Evolutionary conservation across 2,797 vertebrate genomes (phyloP), one percentile per base, ranked within the genome.

Genomic region (Ptychobarbus kaznakovi): DNA sequence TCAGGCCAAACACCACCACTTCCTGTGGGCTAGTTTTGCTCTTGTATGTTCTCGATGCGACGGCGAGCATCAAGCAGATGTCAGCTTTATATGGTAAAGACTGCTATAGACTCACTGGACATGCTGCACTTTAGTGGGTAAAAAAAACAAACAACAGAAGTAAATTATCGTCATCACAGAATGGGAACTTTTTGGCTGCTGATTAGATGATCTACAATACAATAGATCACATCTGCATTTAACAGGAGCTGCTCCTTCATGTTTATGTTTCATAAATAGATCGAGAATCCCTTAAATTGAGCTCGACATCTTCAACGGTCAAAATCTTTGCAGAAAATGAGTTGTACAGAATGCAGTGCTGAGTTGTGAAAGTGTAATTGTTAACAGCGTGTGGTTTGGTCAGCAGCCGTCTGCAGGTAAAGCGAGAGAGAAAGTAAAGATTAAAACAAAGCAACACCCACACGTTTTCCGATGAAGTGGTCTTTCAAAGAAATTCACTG

Each of bases 391-490:
- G 87, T 80, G 81, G 86, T 89, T 86, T 87, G 90, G 90, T 91
- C 91, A 91, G 80, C 81, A 87, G 61, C 75, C 32, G 44, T 85
- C 70, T 87, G 61, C 72, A 84, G 83, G 80, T 89, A 88, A 90
- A 90, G 80, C 75, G 87, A 82, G 89, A 91, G 86, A 86, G 84
- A 91, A 92, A 93, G 72, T 74, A 89, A 84, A 88, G 83, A 88
- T 88, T 86, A 87, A 87, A 90, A 91, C 89, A 87, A 88, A 86
- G 61, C 74, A 49, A 93, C 93, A 88, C 94, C 93, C 91, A 94
- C 94, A 90, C 18, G 94, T 86, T 94, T 95, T 94, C 94, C 89
- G 73, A 92, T 84, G 88, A 92, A 92, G 92, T 92, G 92, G 92
- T 94, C 93, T 90, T 92, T 94, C 86, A 93, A 91, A 94, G 91